Base-by-base conservation (phyloP, 2,113 vertebrate genomes). In the Solea solea region DNA sequence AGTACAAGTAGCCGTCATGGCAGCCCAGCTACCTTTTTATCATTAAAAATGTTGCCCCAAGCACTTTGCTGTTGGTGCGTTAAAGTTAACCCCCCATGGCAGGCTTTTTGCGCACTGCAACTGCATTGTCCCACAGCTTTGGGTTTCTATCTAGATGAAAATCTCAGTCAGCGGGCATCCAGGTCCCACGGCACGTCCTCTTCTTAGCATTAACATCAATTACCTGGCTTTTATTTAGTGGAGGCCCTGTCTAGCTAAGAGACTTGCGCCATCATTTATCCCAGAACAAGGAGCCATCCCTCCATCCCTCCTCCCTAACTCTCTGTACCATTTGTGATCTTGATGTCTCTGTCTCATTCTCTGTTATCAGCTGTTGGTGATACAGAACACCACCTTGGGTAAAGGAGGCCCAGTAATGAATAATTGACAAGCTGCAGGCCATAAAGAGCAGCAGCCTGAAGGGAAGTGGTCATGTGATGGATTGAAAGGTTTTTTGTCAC, bases 351-450 rank as follows among this genome's bases (percentile, higher is more conserved):
- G 53, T 74, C 72, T 1, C 13, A 74, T 66, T 82, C 71, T 49
- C 56, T 80, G 53, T 80, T 75, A 88, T 88, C 79, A 76, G 74
- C 69, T 74, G 44, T 59, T 52, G 78, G 80, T 81, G 82, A 83
- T 86, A 87, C 82, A 81, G 73, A 86, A 85, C 76, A 86, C 80
- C 76, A 79, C 78, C 79, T 80, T 70, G 67, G 65, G 75, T 71
- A 63, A 77, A 84, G 86, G 73, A 81, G 80, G 75, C 53, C 63
- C 64, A 28, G 28, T 52, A 9, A 90, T 93, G 84, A 93, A 93
- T 94, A 91, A 94, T 93, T 92, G 85, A 93, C 75, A 64, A 84
- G 85, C 72, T 80, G 67, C 56, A 85, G 76, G 80, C 89, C 89
- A 89, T 93, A 91, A 93, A 80, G 86, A 81, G 73, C 84, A 69